Percentiles rank a stretch among this genome's conserved stretches.
phyloP scores from a whole-genome alignment of 2,113 vertebrate genomes.

The Ranitomeya imitator region DNA sequence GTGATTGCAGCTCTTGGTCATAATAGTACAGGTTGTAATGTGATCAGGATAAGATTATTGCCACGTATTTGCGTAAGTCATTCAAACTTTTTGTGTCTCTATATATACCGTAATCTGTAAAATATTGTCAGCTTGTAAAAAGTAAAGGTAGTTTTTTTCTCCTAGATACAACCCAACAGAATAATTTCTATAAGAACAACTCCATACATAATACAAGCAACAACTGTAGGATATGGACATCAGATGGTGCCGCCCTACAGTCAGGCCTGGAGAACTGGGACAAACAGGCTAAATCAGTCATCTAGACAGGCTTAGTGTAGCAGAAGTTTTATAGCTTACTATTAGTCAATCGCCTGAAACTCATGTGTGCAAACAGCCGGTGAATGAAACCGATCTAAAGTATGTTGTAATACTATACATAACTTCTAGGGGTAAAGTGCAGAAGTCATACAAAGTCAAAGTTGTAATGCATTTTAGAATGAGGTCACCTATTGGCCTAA shows the following conservation, averaged over 20 bases:
- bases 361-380: neutral
- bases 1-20: too few relatives aligned
- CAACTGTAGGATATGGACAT: neutral
- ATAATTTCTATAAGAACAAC: neutral
- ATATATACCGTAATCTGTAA: too few relatives aligned
- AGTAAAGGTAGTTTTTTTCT: neutral
- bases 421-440: neutral
- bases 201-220: neutral
- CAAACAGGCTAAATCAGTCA: conserved; percentile 3
- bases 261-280: conserved; percentile 11
- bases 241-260: conserved; percentile 23
- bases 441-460: neutral
- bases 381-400: conserved; percentile 20
- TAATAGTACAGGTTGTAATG: too few relatives aligned
- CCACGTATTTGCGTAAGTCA: neutral
- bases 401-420: neutral
- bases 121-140: neutral
- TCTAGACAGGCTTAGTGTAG: conserved; percentile 1
- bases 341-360: conserved; percentile 24
- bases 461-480: neutral
- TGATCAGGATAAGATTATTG: too few relatives aligned
- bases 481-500: neutral
- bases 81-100: neutral
- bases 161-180: neutral
- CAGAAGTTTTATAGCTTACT: conserved; percentile 11